Base-by-base conservation (phyloP, 2,888 invertebrate genomes). In the Laspeyria flexula region DNA sequence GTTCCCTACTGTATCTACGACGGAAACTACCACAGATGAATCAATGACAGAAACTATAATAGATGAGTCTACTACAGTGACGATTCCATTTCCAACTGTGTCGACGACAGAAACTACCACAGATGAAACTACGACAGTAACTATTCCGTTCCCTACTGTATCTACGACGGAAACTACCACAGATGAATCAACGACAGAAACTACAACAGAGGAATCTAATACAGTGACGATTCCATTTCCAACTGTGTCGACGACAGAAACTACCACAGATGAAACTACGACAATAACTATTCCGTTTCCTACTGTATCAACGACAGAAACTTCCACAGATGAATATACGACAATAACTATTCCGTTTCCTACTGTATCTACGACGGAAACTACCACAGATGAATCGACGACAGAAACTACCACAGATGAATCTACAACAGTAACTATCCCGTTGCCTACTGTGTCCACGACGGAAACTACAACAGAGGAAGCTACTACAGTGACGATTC, bases 21-120 rank as follows among this genome's bases (percentile, higher is more conserved):
- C 13, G 0, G 29, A 16, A 42, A 30, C 34, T 7, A 50, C 57
- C 0, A 15, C n/a, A 9, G 13, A 12, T 27, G 38, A 12, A 1
- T 9, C 37, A n/a, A n/a, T n/a, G 27, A 18, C 50, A 7, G 55
- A 51, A 43, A 16, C 5, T 23, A 35, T 47, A 3, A 2, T 5
- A 40, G 44, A 41, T 5, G 40, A 66, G 18, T 51, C 41, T 3
- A 15, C 18, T 18, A 18, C 18, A 18, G 18, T 18, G 18, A 18
- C 18, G 3, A 18, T 18, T 3, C 18, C 18, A 5, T 25, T 0
- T 5, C n/a, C 30, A 7, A 45, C 38, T 11, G 4, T 2, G 6
- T 13, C 27, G 1, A 7, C 29, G n/a, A n/a, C n/a, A n/a, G n/a
- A n/a, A n/a, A n/a, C n/a, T n/a, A n/a, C n/a, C n/a, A n/a, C n/a